Evolutionary conservation across 1,140 invertebrate genomes (phyloP).

Genomic region (Leptopilina clavipes): DNA sequence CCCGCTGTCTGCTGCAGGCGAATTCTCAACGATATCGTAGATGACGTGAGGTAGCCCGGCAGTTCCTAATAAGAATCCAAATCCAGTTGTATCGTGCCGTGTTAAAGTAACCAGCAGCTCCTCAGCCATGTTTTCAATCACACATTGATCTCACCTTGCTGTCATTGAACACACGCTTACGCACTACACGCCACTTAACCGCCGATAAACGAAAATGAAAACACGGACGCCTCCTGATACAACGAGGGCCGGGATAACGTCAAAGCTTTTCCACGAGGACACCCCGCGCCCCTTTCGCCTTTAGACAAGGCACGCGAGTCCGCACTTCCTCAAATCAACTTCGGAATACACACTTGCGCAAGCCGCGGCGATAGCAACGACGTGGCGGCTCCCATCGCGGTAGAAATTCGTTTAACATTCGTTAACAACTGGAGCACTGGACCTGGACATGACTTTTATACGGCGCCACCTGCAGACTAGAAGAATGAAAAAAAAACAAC

Average conservation of each 20-base stretch:
- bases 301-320: constrained; percentile 3
- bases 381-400: constrained; percentile 12
- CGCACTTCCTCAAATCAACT: constrained; percentile 14
- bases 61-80: constrained; percentile 92
- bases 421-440: constrained; percentile 14
- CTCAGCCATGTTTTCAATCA: constrained; percentile 83
- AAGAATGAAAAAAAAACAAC: not conserved
- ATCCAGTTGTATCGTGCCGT: constrained; percentile 87
- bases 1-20: constrained; percentile 90
- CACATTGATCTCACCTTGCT: constrained; percentile 65
- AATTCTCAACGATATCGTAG: constrained; percentile 93
- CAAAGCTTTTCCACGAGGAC: constrained; percentile 5
- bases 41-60: constrained; percentile 92
- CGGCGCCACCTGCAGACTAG: not conserved
- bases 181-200: constrained; percentile 17
- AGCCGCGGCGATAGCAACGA: constrained; percentile 13
- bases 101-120: constrained; percentile 88
- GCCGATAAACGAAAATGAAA: constrained; percentile 35
- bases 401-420: constrained; percentile 20
- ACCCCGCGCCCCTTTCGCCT: constrained; percentile 2
- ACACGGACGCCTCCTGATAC: constrained; percentile 22
- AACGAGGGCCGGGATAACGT: constrained; percentile 21
- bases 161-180: constrained; percentile 58
- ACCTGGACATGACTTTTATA: constrained; percentile 14
- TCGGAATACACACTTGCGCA: not conserved